These are phyloP conservation scores for Chorisops tibialis DNA, from an alignment of 2,888 invertebrate species.

Conservation along the genomic window DNA sequence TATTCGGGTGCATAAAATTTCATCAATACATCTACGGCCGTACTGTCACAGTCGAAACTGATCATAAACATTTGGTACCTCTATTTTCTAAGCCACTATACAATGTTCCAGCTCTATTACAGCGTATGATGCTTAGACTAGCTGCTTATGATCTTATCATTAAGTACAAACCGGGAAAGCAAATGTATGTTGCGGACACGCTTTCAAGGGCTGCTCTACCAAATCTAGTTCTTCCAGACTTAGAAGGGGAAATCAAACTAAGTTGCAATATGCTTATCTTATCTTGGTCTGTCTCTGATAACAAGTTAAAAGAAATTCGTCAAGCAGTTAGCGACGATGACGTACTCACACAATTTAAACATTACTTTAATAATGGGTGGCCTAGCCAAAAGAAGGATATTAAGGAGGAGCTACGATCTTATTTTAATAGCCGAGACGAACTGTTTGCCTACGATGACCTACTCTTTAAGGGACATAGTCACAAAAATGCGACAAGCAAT, in stretches of 20 bases:
- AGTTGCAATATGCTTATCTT: conserved; percentile 11
- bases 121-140: conserved; percentile 39
- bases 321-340: conserved; percentile 9
- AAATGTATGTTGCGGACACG: conserved; percentile 39
- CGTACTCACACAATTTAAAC: conserved; percentile 15
- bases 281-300: conserved; percentile 5
- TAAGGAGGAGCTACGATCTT: background rate
- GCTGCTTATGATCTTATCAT: conserved; percentile 38
- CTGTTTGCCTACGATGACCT: conserved; percentile 27
- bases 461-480: conserved; percentile 20
- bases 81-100: conserved; percentile 36
- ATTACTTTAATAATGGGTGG: conserved; percentile 25
- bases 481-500: conserved; percentile 11
- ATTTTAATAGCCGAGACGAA: conserved; percentile 10
- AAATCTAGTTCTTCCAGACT: background rate
- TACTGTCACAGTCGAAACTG: too few relatives aligned
- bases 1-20: conserved; percentile 40
- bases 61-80: conserved; percentile 39
- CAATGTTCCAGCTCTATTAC: conserved; percentile 37
- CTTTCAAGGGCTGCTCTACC: conserved; percentile 37
- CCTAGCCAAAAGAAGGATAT: conserved; percentile 6
- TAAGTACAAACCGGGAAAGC: conserved; percentile 38
- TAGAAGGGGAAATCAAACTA: conserved; percentile 8
- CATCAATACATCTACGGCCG: conserved; percentile 41
- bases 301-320: conserved; percentile 8